These are phyloP conservation scores for Microcebus lehilahytsara DNA, from an alignment of 2,113 vertebrate genomes.

Conservation along the genomic window DNA sequence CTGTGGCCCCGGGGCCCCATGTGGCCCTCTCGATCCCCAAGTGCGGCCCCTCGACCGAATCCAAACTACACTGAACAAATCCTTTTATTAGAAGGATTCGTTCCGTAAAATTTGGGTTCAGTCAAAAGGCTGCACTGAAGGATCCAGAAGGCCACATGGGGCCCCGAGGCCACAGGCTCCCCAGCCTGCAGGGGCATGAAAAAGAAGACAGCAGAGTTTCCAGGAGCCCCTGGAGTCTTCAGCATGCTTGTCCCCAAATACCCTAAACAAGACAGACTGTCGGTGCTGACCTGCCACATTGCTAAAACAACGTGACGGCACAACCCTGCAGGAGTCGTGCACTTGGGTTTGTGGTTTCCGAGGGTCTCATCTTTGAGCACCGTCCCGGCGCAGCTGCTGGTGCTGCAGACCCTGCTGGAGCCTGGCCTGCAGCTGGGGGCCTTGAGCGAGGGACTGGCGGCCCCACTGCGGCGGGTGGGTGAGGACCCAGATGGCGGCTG, in stretches of 20 bases:
- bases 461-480: neutral
- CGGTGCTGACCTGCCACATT: rapidly evolving
- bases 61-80: too few relatives aligned
- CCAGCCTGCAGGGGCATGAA: too few relatives aligned
- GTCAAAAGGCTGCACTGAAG: too few relatives aligned
- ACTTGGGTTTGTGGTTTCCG: neutral
- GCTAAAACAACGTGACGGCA: neutral
- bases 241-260: neutral
- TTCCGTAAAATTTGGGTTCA: too few relatives aligned
- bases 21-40: too few relatives aligned
- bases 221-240: neutral
- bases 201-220: too few relatives aligned
- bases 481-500: neutral
- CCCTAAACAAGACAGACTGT: neutral
- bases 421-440: neutral
- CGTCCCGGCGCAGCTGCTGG: neutral
- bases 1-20: too few relatives aligned
- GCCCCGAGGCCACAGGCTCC: too few relatives aligned
- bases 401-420: neutral
- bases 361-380: neutral
- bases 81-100: too few relatives aligned
- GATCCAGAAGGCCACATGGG: too few relatives aligned
- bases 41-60: too few relatives aligned
- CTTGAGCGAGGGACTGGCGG: neutral
- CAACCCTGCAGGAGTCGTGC: neutral